These are phyloP conservation scores for Antheraea assamensis DNA, from an alignment of 2,888 invertebrate genomes.

Conservation along the genomic window DNA sequence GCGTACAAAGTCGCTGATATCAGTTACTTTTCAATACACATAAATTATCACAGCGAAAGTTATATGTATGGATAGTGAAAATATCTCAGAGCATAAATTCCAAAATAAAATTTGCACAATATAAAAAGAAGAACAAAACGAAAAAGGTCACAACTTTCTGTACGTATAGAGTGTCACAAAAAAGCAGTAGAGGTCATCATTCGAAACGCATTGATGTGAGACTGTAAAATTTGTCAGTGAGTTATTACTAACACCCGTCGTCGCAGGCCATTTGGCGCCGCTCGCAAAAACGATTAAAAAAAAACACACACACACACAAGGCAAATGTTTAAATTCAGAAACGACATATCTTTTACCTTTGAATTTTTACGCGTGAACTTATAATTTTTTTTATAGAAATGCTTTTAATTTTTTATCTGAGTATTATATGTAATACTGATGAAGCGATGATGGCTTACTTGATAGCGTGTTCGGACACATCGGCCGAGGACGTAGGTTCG, in stretches of 20 bases:
- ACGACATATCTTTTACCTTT: background rate
- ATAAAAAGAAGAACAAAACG: constrained; percentile 27
- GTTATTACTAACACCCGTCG: constrained; percentile 46
- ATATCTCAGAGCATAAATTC: background rate
- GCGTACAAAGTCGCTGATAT: too few species aligned
- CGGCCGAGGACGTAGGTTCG: too few species aligned
- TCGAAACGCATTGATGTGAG: constrained; percentile 14
- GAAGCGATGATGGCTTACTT: too few species aligned
- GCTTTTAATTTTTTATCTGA: too few species aligned
- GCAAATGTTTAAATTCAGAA: background rate
- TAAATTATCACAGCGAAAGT: too few species aligned
- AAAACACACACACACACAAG: too few species aligned
- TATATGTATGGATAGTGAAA: background rate
- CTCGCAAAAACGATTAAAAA: constrained; percentile 26
- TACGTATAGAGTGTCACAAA: constrained; percentile 1
- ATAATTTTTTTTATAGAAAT: background rate
- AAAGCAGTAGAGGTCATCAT: constrained; percentile 21
- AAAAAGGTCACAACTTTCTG: constrained; percentile 23
- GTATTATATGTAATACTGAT: too few species aligned
- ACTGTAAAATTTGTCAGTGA: constrained; percentile 32
- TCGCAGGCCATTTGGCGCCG: constrained; percentile 42
- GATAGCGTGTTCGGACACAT: too few species aligned
- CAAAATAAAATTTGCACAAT: constrained; percentile 1
- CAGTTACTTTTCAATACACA: too few species aligned
- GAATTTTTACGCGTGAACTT: background rate